Evolutionary conservation across 2,113 vertebrate species (phyloP), one percentile per base, ranked within the genome.

Genomic region (Fregata magnificens): DNA sequence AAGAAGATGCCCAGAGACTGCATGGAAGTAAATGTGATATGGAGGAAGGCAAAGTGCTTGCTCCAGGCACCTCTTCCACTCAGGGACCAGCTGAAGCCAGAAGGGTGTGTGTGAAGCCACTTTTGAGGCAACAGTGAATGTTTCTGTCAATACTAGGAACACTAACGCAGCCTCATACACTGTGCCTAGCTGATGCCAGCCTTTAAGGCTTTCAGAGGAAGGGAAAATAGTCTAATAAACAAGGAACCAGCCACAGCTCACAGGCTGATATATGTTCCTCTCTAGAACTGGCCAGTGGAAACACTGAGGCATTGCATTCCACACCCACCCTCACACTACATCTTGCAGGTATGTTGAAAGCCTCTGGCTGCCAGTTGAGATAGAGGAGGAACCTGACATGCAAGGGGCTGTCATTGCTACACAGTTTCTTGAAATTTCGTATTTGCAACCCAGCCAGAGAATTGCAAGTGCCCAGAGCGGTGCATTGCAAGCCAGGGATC

Each of bases 11-110:
- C 34, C 42, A 12, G 55, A 11, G 13, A 34, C 18, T 1, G 13
- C 16, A 4, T 7, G 42, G 50, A 26, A 20, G 44, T 7, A 42
- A 36, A 25, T 2, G 20, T 0, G 3, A 16, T 10, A 22, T 1
- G 3, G 58, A 63, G 42, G 50, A 63, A 32, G 50, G 21, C 13
- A 26, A 31, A 73, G 21, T 3, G 4, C 47, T 50, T 16, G 2
- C 15, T 16, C 45, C 13, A 9, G 7, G 44, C 24, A 32, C 5
- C 38, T 52, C 45, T 38, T 59, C 53, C 38, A 9, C 9, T 18
- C 38, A 6, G 38, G 44, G 34, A 42, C 17, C 24, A 7, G 9
- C 36, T 13, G 38, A 67, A 42, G 42, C 31, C 31, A 13, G n/a
- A n/a, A 22, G 15, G 2, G 5, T 11, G 52, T 6, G 26, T 6